These are phyloP conservation scores for Apodemus speciosus DNA, from an alignment of 2,113 vertebrate species.

Conservation along the genomic window DNA sequence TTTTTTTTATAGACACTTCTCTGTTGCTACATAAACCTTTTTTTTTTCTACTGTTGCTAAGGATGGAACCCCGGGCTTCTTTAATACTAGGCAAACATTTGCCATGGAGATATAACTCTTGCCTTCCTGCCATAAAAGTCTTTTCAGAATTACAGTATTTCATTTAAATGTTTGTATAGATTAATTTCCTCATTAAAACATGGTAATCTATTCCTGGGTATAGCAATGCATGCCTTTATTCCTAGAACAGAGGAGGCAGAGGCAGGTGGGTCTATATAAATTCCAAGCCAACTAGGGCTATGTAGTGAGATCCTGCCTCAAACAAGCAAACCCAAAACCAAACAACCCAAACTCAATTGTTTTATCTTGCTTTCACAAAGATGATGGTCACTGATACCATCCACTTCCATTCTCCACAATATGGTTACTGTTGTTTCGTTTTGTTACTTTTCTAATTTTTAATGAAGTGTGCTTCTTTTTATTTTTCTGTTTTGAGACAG, in stretches of 20 bases:
- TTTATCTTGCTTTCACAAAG: constrained; percentile 3
- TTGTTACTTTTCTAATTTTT: constrained; percentile 27
- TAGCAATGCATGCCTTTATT: neutral
- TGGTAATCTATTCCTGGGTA: neutral
- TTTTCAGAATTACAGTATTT: constrained; percentile 42
- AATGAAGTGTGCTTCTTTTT: neutral
- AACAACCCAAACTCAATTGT: neutral
- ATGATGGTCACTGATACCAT: neutral
- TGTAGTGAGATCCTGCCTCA: neutral
- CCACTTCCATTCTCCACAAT: neutral
- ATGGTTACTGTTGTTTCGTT: neutral
- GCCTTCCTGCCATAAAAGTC: neutral
- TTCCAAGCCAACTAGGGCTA: neutral
- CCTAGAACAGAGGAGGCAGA: neutral
- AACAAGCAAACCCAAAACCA: neutral
- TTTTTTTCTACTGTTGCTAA: neutral
- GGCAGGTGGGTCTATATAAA: neutral
- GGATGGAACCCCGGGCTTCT: neutral
- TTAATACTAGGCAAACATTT: neutral
- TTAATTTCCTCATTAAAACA: constrained; percentile 32
- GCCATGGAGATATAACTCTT: neutral
- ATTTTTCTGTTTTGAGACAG: neutral
- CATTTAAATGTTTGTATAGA: constrained; percentile 29
- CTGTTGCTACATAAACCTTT: neutral
- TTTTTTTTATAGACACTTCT: constrained; percentile 32